Percentiles rank a stretch among this genome's conserved stretches.
These are phyloP conservation scores for Karalla daura DNA, from an alignment of 2,797 vertebrate species.

Conservation along the genomic window DNA sequence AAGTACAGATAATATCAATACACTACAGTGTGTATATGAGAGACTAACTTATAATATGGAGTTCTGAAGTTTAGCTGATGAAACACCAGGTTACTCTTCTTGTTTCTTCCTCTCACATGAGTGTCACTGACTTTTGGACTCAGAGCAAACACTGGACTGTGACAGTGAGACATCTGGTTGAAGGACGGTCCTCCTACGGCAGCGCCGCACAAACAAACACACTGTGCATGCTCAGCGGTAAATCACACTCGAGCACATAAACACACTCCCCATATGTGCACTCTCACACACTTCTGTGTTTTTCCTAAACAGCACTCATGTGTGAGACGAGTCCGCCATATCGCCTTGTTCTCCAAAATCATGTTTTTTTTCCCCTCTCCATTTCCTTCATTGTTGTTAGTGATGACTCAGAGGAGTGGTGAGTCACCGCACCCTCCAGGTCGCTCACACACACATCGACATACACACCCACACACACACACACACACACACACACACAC, in stretches of 20 bases:
- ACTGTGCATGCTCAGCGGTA: slow-evolving; percentile 26
- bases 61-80: no score
- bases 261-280: slow-evolving; percentile 24
- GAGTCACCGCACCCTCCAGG: slow-evolving; percentile 58
- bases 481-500: slow-evolving; percentile 26
- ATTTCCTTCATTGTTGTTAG: slow-evolving; percentile 22
- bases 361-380: slow-evolving; percentile 6
- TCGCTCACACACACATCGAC: not conserved
- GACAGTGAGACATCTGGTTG: slow-evolving; percentile 46
- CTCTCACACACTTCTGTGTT: slow-evolving; percentile 28
- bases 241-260: slow-evolving; percentile 38
- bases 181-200: slow-evolving; percentile 39
- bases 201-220: slow-evolving; percentile 45
- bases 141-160: slow-evolving; percentile 10
- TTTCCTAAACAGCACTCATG: slow-evolving; percentile 45
- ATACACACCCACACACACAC: slow-evolving; percentile 5
- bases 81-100: slow-evolving; percentile 1
- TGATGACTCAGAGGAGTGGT: slow-evolving; percentile 58
- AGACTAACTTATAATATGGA: no score
- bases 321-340: not conserved
- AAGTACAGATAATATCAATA: not conserved
- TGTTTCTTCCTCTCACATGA: not conserved
- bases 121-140: slow-evolving; percentile 31
- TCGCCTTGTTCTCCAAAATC: slow-evolving; percentile 11
- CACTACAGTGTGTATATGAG: not conserved